Conservation (phyloP, 30 jellyfish, hydroid and myxozoan species). For the Catostylus mosaicus region DNA sequence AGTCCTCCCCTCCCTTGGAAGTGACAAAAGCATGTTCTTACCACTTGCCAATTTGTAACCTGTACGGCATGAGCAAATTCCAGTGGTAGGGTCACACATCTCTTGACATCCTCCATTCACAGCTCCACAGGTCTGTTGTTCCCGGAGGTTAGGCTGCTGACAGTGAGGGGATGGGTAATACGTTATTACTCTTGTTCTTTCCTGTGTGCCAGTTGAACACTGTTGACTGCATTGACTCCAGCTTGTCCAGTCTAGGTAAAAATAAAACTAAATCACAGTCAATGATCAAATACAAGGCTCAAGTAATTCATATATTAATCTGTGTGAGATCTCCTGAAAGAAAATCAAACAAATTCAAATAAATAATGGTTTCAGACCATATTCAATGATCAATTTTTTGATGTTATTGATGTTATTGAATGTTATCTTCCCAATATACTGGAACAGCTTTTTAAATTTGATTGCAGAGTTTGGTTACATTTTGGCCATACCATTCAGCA, state of each 20-base stretch:
- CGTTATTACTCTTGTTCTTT: constrained; percentile 9
- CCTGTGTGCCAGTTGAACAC: constrained; percentile 41
- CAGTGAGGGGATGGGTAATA: constrained; percentile 31
- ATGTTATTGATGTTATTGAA: too few species aligned
- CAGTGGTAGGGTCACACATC: constrained; percentile 35
- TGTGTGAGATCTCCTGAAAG: not conserved
- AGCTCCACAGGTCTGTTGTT: constrained; percentile 52
- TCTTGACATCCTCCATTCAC: constrained; percentile 70
- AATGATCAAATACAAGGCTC: not conserved
- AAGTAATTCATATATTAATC: not conserved
- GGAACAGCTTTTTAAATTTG: too few species aligned
- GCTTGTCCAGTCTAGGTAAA: constrained; percentile 38
- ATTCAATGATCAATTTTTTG: not conserved
- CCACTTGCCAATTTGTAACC: constrained; percentile 55
- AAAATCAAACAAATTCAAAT: not conserved
- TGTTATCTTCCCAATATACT: too few species aligned
- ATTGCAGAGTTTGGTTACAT: too few species aligned
- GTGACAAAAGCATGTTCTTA: not conserved
- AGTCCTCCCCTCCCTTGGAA: not conserved
- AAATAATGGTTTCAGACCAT: too few species aligned
- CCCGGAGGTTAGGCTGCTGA: constrained; percentile 36
- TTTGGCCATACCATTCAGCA: too few species aligned
- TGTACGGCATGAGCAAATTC: constrained; percentile 50
- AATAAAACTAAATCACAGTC: not conserved
- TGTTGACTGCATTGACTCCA: constrained; percentile 36